phyloP scores from a whole-genome alignment of 1,140 invertebrate species.

The Drosophila orena region DNA sequence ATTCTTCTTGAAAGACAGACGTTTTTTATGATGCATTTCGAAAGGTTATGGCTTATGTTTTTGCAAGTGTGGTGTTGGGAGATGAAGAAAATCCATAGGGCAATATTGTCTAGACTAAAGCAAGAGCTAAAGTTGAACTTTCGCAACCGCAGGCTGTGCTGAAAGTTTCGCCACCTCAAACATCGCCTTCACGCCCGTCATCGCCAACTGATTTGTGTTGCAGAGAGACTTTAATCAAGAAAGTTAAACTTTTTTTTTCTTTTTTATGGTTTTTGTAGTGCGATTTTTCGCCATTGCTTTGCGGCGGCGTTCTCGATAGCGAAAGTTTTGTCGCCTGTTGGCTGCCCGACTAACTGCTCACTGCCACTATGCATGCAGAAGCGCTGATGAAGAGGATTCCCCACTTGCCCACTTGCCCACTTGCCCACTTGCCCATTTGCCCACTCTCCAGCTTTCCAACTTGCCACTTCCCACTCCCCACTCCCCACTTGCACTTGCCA shows the following conservation, averaged over 20 bases:
- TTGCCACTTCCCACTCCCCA: no score
- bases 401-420: no score
- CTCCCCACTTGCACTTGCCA: no score
- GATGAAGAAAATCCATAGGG: slow-evolving; percentile 28
- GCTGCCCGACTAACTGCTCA: neutral
- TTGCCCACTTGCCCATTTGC: no score
- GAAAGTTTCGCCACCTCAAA: slow-evolving; percentile 15
- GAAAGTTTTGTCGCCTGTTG: slow-evolving; percentile 64
- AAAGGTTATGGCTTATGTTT: neutral
- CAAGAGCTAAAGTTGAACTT: slow-evolving; percentile 73
- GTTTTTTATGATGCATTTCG: neutral
- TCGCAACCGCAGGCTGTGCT: slow-evolving; percentile 33
- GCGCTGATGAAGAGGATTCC: slow-evolving; percentile 1
- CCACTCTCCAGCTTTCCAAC: no score
- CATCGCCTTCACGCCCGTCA: slow-evolving; percentile 1
- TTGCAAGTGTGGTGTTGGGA: slow-evolving; percentile 22
- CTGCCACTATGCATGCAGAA: neutral
- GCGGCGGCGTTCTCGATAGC: neutral
- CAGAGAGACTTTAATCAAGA: slow-evolving; percentile 8
- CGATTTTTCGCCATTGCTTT: neutral
- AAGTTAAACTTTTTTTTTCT: neutral
- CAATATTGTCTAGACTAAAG: slow-evolving; percentile 61
- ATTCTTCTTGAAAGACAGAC: neutral
- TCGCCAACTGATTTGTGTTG: neutral
- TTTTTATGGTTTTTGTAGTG: neutral